Evolutionary conservation across 2,888 invertebrate species (phyloP).

Genomic region (Agrypnus murinus): DNA sequence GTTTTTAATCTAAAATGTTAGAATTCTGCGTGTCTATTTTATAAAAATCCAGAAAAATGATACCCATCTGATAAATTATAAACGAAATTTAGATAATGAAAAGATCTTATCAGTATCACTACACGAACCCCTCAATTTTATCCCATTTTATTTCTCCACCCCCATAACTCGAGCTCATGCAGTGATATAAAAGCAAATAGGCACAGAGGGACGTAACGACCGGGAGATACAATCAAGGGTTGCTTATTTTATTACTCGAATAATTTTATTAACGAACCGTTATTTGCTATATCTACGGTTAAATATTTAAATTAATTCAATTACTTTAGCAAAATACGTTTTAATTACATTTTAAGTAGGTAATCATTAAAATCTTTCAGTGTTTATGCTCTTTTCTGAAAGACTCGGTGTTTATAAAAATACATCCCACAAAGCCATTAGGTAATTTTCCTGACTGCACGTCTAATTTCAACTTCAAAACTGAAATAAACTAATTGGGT

Average conservation of each 20-base stretch:
- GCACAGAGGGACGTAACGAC: slow-evolving; percentile 45
- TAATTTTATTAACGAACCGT: slow-evolving; percentile 32
- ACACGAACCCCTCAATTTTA: not conserved
- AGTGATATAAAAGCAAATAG: slow-evolving; percentile 35
- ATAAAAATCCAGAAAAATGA: too few species aligned
- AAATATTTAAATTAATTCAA: not conserved
- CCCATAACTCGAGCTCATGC: slow-evolving; percentile 9
- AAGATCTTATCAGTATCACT: slow-evolving; percentile 8
- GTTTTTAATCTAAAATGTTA: too few species aligned
- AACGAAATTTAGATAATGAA: not conserved
- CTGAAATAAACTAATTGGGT: slow-evolving; percentile 41
- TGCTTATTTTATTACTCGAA: slow-evolving; percentile 43
- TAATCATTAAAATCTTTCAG: too few species aligned
- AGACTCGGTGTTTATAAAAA: not conserved
- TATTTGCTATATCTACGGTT: slow-evolving; percentile 11
- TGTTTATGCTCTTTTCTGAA: too few species aligned
- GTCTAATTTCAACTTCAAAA: slow-evolving; percentile 15
- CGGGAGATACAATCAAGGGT: slow-evolving; percentile 39
- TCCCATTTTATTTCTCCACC: slow-evolving; percentile 4
- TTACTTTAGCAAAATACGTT: too few species aligned
- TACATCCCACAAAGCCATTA: not conserved
- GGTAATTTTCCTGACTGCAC: slow-evolving; percentile 17
- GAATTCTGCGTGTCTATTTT: too few species aligned
- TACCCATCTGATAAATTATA: too few species aligned
- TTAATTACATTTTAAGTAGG: too few species aligned